phyloP scores from a whole-genome alignment of 2,113 vertebrate genomes.

The human (Homo sapiens) region GRCh38 chr2:27387001-27387500 shows the following conservation, averaged over 20 bases:
- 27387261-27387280: constrained; percentile 44
- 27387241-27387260: constrained; percentile 16
- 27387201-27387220: neutral
- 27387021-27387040: neutral
- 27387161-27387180: constrained; percentile 71
- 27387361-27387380: neutral
- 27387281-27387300: constrained; percentile 8
- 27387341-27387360: neutral
- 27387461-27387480: constrained; percentile 23
- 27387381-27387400: constrained; percentile 19
- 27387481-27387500: constrained; percentile 51
- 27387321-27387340: neutral
- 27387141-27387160: constrained; percentile 99
- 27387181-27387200: constrained; percentile 32
- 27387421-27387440: constrained; percentile 26
- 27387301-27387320: neutral
- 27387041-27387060: neutral
- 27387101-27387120: constrained; percentile 98
- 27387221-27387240: neutral
- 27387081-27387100: constrained; percentile 96
- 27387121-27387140: constrained; percentile 96
- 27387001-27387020: constrained; percentile 20
- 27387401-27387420: neutral
- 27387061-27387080: constrained; percentile 14
- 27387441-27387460: constrained; percentile 28